Base-by-base conservation (phyloP, 2,113 vertebrate genomes). In the Anser brachyrhynchus region DNA sequence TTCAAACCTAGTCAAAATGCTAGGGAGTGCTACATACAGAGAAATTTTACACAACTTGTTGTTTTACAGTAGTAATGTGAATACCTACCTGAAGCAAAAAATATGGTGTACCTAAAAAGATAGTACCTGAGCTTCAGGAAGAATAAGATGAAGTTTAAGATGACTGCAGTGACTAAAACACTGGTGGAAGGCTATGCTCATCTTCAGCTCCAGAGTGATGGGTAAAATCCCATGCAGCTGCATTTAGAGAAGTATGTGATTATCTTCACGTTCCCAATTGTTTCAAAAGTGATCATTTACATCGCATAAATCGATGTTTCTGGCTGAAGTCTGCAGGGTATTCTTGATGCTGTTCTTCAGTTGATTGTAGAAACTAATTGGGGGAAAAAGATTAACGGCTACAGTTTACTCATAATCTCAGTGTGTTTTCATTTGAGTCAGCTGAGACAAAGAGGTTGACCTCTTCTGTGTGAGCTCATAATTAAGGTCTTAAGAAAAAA, bases 261-360 rank as follows among this genome's bases (percentile, higher is more conserved):
- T 91, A 67, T 81, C n/a, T 21, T 67, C n/a, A 6, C 51, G n/a
- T 25, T 95, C 65, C 57, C 31, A 75, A 1, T 81, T 84, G 57
- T 71, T 59, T 75, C 57, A 67, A 55, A 84, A 89, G 52, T 64
- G 65, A 29, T 78, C 90, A 54, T 86, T 92, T 93, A 19, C 51
- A 49, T 81, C 28, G 71, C 37, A 22, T 41, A 90, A 89, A 89
- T 82, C 15, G 55, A 59, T 89, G 52, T 84, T 91, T 92, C 37
- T 71, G 37, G 73, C 71, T 91, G 65, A 85, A 79, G 79, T 76
- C 75, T 83, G 64, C 82, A 57, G 62, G 78, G 55, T 75, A 57
- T 95, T 92, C 67, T 83, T 80, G 44, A 73, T 79, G 81, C n/a
- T 93, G 66, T 64, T 85, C 41, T 89, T 95, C 82, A 76, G 39